Evolutionary conservation across 1,140 invertebrate species (phyloP), one percentile per base, ranked within the genome.

Genomic region (Hypothenemus hampei): DNA sequence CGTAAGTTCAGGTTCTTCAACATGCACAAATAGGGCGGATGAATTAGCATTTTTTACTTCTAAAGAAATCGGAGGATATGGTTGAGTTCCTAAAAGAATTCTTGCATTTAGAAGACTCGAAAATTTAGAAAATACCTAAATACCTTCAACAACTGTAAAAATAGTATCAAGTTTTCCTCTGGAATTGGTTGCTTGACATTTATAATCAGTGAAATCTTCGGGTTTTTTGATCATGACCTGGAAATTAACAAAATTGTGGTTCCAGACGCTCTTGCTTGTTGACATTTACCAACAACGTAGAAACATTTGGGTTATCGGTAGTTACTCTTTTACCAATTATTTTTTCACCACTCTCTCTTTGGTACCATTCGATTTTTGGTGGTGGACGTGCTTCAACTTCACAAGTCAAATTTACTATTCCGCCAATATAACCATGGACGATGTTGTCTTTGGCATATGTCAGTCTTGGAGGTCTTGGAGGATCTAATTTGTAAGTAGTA

Each of bases 351-450:
- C 22, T 40, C 11, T 16, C 36, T 23, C 37, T 70, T 62, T 39
- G 69, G 26, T 72, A 69, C 80, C 80, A 82, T 16, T 71, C 69
- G 59, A 81, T 81, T 24, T 68, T 74, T 1, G 79, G 75, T 15
- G 73, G 70, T 3, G 80, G 80, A 58, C 81, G 75, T 0, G 78
- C 79, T 18, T 69, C 65, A 0, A 78, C 78, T 49, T 77, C 74
- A 57, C 80, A 82, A 23, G 74, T 75, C 21, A 82, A 69, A 56
- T 78, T 76, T 1, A 75, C 74, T 1, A 66, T 68, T 6, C 78
- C 78, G n/a, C 71, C 73, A 11, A 79, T 59, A 39, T 63, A 63
- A 15, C 57, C 65, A 56, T 62, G 65, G 6, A 64, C 59, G 24
- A 61, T 57, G 11, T 61, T 59, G 23, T 54, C 53, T 47, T 65